A percentile compares a stretch with the other conserved stretches of the same genome.
Conservation (phyloP, 2,797 vertebrate genomes). For the Thaleichthys pacificus region DNA sequence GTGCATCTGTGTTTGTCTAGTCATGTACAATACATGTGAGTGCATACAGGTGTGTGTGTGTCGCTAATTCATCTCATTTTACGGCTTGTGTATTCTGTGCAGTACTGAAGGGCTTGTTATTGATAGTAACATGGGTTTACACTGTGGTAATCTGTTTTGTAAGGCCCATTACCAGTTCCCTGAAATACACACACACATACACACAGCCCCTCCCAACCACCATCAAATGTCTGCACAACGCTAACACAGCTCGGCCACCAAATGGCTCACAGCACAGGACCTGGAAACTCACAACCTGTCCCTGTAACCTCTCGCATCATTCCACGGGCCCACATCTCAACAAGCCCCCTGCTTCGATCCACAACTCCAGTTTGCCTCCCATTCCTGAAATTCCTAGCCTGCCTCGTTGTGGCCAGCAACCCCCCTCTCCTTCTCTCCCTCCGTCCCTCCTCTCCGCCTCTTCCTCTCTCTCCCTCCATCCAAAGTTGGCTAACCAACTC, state of each 20-base stretch:
- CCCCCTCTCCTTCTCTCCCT: slow-evolving; percentile 17
- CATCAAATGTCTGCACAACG: neutral
- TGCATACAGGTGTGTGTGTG: neutral
- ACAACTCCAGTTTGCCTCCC: slow-evolving; percentile 54
- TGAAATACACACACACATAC: slow-evolving; percentile 1
- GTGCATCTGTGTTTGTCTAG: neutral
- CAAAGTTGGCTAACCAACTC: slow-evolving; percentile 17
- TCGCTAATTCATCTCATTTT: too few relatives aligned
- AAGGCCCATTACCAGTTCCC: slow-evolving; percentile 1
- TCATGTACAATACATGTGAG: neutral
- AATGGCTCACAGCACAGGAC: neutral
- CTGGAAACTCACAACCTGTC: neutral
- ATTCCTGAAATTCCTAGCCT: slow-evolving; percentile 80
- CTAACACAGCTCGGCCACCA: neutral
- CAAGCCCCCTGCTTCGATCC: slow-evolving; percentile 38
- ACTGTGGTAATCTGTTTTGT: slow-evolving; percentile 15
- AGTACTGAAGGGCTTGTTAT: slow-evolving; percentile 21
- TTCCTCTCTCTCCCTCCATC: slow-evolving; percentile 36
- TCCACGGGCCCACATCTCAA: slow-evolving; percentile 48
- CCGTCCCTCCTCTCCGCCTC: slow-evolving; percentile 24
- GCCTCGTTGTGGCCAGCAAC: slow-evolving; percentile 65
- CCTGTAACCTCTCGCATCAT: slow-evolving; percentile 10
- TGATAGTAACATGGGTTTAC: slow-evolving; percentile 11
- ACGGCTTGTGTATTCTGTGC: slow-evolving; percentile 13
- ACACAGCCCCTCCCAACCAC: neutral